These are phyloP conservation scores for Trissolcus japonicus DNA, from an alignment of 2,888 invertebrate species.

Conservation along the genomic window DNA sequence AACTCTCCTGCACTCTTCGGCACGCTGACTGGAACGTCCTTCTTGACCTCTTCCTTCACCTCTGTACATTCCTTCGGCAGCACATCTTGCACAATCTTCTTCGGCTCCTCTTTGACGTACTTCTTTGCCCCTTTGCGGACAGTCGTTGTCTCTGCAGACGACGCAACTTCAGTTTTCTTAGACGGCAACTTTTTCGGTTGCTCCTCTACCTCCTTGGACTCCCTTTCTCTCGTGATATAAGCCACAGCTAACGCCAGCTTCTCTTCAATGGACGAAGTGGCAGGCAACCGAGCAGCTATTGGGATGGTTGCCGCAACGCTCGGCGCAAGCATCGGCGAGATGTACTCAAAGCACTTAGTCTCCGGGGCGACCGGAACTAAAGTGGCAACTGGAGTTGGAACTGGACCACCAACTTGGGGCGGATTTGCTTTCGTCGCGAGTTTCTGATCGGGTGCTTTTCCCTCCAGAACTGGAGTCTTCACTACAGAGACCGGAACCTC, in stretches of 20 bases:
- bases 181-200: slow-evolving; percentile 54
- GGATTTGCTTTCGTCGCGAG: background rate
- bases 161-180: slow-evolving; percentile 12
- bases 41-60: slow-evolving; percentile 62
- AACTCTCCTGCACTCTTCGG: slow-evolving; percentile 27
- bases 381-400: background rate
- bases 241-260: slow-evolving; percentile 72
- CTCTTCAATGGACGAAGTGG: slow-evolving; percentile 74
- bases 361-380: slow-evolving; percentile 39
- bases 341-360: slow-evolving; percentile 62
- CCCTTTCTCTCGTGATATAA: slow-evolving; percentile 71
- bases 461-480: slow-evolving; percentile 11
- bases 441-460: background rate
- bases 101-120: slow-evolving; percentile 65
- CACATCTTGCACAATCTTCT: slow-evolving; percentile 61
- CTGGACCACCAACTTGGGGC: background rate
- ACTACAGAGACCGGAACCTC: slow-evolving; percentile 9
- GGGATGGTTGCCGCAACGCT: slow-evolving; percentile 68
- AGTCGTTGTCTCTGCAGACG: slow-evolving; percentile 9
- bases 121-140: slow-evolving; percentile 58
- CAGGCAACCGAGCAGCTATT: slow-evolving; percentile 72
- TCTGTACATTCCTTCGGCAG: slow-evolving; percentile 61
- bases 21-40: background rate
- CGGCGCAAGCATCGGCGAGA: slow-evolving; percentile 63
- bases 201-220: slow-evolving; percentile 70